Evolutionary conservation across 2,888 invertebrate genomes (phyloP), one percentile per base, ranked within the genome.

Genomic region (Heliothis peltigera): DNA sequence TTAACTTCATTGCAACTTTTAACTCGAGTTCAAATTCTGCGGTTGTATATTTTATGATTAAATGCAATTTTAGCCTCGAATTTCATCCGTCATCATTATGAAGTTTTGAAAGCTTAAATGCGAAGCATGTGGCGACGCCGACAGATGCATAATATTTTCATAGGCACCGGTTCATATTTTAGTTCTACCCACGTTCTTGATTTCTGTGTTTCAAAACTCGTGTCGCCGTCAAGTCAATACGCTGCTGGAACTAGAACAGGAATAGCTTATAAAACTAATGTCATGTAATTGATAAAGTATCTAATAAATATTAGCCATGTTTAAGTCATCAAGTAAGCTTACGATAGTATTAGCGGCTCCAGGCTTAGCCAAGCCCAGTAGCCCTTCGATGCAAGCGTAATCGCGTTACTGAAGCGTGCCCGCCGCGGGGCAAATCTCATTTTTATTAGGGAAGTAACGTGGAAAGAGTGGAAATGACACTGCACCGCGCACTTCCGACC

Each of bases 401-500:
- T 85, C 81, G 79, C 70, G 81, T 86, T 85, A 81, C 80, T 52
- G 71, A 77, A 71, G 76, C 63, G 63, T 64, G 63, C 74, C 74
- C 74, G 70, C 70, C 70, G 65, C 77, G 80, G 84, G 87, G 85
- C 88, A 90, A 93, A 93, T 93, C 92, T 89, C 90, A 90, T 92
- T 93, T 92, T 92, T 93, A 93, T 92, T 91, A 90, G 90, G 88
- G 91, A 90, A 92, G 90, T 89, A 89, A 90, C 88, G 92, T 92
- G 91, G 91, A 89, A 89, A 87, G 88, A 91, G 92, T 92, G 91
- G 92, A 92, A 94, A 92, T 93, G 93, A 94, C 94, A 92, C 90
- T 94, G 94, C 94, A 94, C 90, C 91, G 89, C 88, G 87, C 89
- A 92, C 92, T 93, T 93, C 93, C 93, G 91, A 92, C 90, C 91